Conservation (phyloP, 2,113 vertebrate genomes). For the Baryphthengus martii region DNA sequence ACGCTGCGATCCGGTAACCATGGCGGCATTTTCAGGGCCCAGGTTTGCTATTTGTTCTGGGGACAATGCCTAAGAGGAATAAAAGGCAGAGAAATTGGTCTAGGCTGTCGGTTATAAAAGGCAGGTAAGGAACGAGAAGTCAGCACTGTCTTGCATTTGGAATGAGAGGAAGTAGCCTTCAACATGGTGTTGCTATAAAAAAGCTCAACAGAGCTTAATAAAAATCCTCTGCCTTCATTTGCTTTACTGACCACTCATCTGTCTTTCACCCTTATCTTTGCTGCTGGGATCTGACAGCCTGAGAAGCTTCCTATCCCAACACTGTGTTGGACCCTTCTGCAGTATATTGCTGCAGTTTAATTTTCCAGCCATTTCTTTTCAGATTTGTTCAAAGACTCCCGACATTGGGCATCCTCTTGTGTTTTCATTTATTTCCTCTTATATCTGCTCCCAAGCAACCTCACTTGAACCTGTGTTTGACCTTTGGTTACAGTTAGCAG, state of each 20-base stretch:
- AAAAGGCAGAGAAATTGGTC: background rate
- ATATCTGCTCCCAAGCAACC: background rate
- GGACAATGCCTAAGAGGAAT: conserved; percentile 69
- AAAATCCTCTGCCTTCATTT: background rate
- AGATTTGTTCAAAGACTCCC: background rate
- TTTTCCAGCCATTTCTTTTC: background rate
- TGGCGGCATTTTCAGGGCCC: conserved; percentile 76
- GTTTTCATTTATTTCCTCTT: background rate
- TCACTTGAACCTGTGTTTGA: background rate
- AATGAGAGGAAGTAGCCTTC: background rate
- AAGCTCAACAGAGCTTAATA: background rate
- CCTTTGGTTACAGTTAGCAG: background rate
- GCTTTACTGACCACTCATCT: background rate
- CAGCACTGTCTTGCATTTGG: background rate
- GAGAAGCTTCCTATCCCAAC: background rate
- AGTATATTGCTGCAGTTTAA: background rate
- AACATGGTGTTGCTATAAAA: background rate
- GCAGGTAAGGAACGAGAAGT: background rate
- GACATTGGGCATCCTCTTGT: background rate
- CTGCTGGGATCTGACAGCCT: background rate
- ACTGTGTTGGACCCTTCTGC: background rate
- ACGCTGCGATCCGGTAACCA: conserved; percentile 66
- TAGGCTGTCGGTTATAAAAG: background rate
- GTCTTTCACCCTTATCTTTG: background rate
- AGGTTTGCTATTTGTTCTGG: conserved; percentile 72